Conservation (phyloP, 2,797 vertebrate species). For the Lagodon rhomboides region DNA sequence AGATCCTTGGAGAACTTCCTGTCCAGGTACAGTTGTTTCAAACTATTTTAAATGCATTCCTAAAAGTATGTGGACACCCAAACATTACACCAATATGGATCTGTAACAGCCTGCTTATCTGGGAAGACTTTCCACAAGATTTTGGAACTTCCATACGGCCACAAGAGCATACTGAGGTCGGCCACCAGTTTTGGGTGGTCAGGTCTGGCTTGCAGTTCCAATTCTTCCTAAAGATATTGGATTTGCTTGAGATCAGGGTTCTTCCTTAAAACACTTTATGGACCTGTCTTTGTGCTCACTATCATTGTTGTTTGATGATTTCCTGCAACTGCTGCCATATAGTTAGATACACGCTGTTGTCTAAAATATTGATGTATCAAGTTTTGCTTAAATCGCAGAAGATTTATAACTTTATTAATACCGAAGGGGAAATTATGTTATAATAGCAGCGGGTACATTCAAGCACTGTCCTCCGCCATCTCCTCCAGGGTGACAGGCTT, state of each 20-base stretch:
- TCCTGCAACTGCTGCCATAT: background rate
- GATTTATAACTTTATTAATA: too few relatives aligned
- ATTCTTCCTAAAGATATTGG: background rate
- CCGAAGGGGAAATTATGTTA: too few relatives aligned
- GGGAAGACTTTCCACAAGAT: background rate
- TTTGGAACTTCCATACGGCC: background rate
- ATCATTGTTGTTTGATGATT: background rate
- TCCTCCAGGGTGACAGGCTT: too few relatives aligned
- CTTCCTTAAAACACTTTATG: background rate
- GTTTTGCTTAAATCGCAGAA: background rate
- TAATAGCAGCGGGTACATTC: too few relatives aligned
- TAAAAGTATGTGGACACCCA: background rate
- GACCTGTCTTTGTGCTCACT: background rate
- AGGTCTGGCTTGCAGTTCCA: background rate
- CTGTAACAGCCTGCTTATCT: background rate
- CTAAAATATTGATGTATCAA: background rate
- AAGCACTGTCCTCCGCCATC: too few relatives aligned
- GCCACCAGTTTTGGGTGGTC: too few relatives aligned
- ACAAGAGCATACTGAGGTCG: background rate
- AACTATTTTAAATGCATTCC: background rate
- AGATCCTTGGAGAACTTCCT: conserved; percentile 97
- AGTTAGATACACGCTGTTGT: background rate
- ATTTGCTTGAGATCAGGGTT: background rate
- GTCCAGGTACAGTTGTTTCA: conserved; percentile 87
- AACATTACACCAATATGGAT: background rate